Evolutionary conservation across 2,888 invertebrate species (phyloP).

Genomic region (Tipula helvola): DNA sequence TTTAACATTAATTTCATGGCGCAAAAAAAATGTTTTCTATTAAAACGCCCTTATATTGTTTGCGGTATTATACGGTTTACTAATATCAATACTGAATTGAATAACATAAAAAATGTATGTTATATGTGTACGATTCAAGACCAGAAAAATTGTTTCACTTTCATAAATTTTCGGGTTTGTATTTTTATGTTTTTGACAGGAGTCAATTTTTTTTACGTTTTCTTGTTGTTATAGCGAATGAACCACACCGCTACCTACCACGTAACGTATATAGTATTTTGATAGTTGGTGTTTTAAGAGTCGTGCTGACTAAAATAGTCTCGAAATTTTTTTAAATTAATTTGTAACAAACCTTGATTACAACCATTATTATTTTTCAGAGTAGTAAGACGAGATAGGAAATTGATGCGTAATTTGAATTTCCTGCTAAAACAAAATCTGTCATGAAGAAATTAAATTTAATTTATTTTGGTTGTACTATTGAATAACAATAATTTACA

Average conservation of each 20-base stretch:
- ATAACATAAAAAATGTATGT: not conserved
- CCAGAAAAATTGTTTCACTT: not conserved
- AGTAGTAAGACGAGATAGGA: not conserved
- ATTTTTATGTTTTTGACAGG: not conserved
- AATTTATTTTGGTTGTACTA: not conserved
- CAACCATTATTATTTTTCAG: not conserved
- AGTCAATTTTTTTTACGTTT: not conserved
- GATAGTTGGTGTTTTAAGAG: not conserved
- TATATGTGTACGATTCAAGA: not conserved
- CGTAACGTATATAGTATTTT: not conserved
- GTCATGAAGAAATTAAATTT: not conserved
- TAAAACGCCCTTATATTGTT: not conserved
- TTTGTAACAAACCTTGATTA: not conserved
- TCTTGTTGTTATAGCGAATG: not conserved
- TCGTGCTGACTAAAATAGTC: not conserved
- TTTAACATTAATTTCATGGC: not conserved
- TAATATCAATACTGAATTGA: not conserved
- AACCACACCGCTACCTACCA: not conserved
- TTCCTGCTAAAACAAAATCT: not conserved
- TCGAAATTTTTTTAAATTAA: not conserved
- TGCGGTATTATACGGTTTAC: not conserved
- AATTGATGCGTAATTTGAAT: not conserved
- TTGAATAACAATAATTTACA: not conserved
- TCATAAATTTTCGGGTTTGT: slow-evolving; percentile 1
- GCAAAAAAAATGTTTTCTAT: not conserved